These are phyloP conservation scores for Arvicanthis niloticus DNA, from an alignment of 2,113 vertebrate species.

Conservation along the genomic window DNA sequence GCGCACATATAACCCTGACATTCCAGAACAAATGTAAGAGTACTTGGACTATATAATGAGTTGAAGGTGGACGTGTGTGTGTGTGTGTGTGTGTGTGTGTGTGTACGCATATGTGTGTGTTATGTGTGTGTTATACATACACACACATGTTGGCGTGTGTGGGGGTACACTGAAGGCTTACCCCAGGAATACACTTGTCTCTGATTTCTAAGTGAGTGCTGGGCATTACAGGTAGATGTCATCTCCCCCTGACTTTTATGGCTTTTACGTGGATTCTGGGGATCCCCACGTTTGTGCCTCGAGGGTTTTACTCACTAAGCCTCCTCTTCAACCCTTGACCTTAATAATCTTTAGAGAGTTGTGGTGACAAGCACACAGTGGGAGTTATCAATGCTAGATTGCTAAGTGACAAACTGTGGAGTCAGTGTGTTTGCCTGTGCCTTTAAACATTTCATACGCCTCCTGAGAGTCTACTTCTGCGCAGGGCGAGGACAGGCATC, in stretches of 20 bases:
- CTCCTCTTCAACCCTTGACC: neutral
- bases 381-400: neutral
- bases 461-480: neutral
- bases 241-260: too few relatives aligned
- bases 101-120: too few relatives aligned
- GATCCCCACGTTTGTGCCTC: neutral
- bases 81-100: too few relatives aligned
- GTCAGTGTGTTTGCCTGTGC: neutral
- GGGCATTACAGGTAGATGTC: neutral
- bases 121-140: too few relatives aligned
- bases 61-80: neutral
- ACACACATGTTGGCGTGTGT: too few relatives aligned
- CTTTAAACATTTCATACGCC: neutral
- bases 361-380: neutral
- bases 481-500: neutral
- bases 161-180: too few relatives aligned
- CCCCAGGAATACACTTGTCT: neutral
- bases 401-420: neutral
- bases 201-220: neutral
- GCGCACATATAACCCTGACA: neutral
- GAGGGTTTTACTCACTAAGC: neutral
- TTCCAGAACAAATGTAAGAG: neutral
- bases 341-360: constrained; percentile 2
- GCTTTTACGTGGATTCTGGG: neutral
- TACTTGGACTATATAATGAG: neutral